Conservation (phyloP, 1,140 invertebrate genomes). For the Geopemphigus sp. region DNA sequence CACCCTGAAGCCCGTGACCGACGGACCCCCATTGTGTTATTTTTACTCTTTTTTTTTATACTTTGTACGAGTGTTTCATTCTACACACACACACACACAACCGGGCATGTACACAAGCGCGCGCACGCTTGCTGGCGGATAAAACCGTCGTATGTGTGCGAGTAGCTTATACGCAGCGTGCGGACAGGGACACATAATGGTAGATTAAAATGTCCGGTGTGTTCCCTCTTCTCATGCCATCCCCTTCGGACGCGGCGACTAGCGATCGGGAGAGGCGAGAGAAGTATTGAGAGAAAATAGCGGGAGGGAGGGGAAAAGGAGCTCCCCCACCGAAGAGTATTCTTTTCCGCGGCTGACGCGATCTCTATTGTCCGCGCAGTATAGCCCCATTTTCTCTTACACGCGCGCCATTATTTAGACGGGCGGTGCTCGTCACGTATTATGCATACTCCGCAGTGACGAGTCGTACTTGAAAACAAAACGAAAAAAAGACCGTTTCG, state of each 20-base stretch:
- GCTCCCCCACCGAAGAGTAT: background rate
- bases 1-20: conserved; percentile 7
- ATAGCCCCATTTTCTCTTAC: background rate
- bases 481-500: no score
- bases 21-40: conserved; percentile 32
- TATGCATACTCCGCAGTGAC: no score
- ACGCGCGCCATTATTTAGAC: conserved; percentile 20
- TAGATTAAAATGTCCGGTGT: conserved; percentile 43
- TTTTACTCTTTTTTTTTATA: conserved; percentile 25
- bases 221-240: background rate
- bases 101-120: background rate
- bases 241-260: background rate
- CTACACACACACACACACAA: background rate
- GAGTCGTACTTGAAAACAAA: no score
- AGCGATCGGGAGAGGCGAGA: background rate
- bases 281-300: no score
- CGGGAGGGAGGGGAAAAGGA: no score
- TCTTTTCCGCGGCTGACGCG: background rate
- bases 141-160: background rate
- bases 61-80: conserved; percentile 42
- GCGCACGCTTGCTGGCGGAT: background rate
- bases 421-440: background rate
- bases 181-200: conserved; percentile 38
- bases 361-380: conserved; percentile 22
- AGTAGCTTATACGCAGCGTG: background rate